phyloP scores from a whole-genome alignment of 2,113 vertebrate genomes.

The Vicugna pacos region DNA sequence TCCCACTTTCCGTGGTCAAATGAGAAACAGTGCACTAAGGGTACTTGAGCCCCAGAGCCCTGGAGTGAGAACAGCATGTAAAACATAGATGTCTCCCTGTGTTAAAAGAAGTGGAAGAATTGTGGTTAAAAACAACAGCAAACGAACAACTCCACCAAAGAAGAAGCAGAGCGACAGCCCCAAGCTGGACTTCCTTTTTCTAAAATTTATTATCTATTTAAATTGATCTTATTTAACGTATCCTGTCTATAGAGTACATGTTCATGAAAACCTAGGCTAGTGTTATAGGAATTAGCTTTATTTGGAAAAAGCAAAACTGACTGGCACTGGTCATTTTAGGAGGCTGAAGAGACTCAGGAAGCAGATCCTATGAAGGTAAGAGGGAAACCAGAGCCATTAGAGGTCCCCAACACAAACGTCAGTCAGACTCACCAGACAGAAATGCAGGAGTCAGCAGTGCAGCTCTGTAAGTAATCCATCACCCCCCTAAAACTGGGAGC shows the following conservation, averaged over 20 bases:
- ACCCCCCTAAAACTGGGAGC: neutral
- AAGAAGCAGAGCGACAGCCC: neutral
- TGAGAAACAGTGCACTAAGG: neutral
- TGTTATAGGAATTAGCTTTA: constrained; percentile 1
- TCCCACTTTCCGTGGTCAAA: neutral
- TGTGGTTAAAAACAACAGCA: constrained; percentile 41
- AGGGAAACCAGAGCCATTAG: constrained; percentile 10
- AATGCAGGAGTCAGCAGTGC: neutral
- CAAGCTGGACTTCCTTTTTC: neutral
- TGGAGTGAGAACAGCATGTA: neutral
- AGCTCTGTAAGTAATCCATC: neutral
- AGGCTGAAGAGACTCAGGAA: neutral
- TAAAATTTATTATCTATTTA: neutral
- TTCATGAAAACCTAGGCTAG: neutral
- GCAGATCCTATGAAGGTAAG: constrained; percentile 22
- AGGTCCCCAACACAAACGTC: neutral
- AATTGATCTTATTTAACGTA: constrained; percentile 7
- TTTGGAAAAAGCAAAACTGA: constrained; percentile 41
- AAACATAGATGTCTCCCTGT: constrained; percentile 17
- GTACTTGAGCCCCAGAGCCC: neutral
- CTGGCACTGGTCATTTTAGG: neutral
- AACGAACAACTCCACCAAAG: neutral
- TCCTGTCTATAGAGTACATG: neutral
- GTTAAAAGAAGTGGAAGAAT: neutral
- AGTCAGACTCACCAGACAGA: neutral